Evolutionary conservation across 1,140 invertebrate species (phyloP).

Genomic region (Apis laboriosa): DNA sequence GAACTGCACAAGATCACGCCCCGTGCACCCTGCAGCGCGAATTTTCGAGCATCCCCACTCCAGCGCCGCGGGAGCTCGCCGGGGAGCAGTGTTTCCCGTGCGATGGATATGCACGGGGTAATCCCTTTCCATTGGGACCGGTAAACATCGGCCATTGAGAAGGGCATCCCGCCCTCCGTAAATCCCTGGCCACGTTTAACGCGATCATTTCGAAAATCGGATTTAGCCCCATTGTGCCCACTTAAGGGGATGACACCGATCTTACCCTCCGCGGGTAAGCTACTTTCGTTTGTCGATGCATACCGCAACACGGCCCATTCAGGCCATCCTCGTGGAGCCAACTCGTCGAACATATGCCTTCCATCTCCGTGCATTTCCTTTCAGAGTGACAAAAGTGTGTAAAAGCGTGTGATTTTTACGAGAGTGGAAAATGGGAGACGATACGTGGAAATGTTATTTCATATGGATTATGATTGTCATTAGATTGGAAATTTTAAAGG

Average conservation of each 20-base stretch:
- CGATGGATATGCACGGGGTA: slow-evolving; percentile 57
- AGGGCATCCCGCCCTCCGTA: slow-evolving; percentile 46
- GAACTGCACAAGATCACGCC: slow-evolving; percentile 53
- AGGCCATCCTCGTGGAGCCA: slow-evolving; percentile 4
- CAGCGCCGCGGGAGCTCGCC: slow-evolving; percentile 50
- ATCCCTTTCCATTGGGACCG: slow-evolving; percentile 66
- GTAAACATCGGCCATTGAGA: slow-evolving; percentile 71
- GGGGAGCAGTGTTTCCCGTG: slow-evolving; percentile 34
- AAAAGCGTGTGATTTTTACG: neutral
- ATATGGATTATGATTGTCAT: no score
- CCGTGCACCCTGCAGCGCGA: slow-evolving; percentile 39
- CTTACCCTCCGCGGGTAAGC: slow-evolving; percentile 54
- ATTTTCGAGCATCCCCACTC: slow-evolving; percentile 33
- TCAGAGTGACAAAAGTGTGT: neutral
- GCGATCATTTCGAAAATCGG: slow-evolving; percentile 75
- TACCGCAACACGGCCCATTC: slow-evolving; percentile 56
- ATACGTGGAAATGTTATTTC: neutral
- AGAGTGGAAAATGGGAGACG: neutral
- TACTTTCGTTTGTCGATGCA: slow-evolving; percentile 69
- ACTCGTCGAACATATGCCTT: slow-evolving; percentile 1
- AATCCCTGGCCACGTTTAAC: slow-evolving; percentile 72
- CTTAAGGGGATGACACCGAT: slow-evolving; percentile 70
- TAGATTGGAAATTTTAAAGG: no score
- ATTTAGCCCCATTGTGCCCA: slow-evolving; percentile 69
- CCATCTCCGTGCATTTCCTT: neutral